phyloP scores from a whole-genome alignment of 2,888 invertebrate species.

The Eristalis tenax region DNA sequence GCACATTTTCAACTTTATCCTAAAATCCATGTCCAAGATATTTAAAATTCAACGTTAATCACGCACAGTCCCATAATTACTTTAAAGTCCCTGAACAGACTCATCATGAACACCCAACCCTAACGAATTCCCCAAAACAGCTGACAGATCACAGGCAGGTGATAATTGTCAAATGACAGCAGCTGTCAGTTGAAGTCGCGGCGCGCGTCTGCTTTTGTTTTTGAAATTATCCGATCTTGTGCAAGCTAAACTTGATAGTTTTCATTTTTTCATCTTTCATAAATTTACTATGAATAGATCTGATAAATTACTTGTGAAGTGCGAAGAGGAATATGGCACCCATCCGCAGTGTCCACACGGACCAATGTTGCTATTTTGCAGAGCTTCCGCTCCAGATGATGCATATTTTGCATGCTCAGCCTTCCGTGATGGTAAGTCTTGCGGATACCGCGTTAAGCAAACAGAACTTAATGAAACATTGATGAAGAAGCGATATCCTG shows the following conservation, averaged over 20 bases:
- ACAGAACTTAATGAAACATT: slow-evolving; percentile 71
- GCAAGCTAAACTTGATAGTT: not conserved
- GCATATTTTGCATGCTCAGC: slow-evolving; percentile 92
- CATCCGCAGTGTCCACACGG: slow-evolving; percentile 90
- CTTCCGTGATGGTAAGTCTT: slow-evolving; percentile 89
- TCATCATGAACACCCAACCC: too few relatives aligned
- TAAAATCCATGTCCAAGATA: too few relatives aligned
- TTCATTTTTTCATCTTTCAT: too few relatives aligned
- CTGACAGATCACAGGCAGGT: not conserved
- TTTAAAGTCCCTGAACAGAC: too few relatives aligned
- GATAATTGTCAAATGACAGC: not conserved
- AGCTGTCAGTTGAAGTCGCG: not conserved
- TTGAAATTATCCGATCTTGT: not conserved
- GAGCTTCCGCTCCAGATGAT: slow-evolving; percentile 57
- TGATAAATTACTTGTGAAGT: slow-evolving; percentile 73
- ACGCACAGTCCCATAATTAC: too few relatives aligned
- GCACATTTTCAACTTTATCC: too few relatives aligned
- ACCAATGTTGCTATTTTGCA: slow-evolving; percentile 88
- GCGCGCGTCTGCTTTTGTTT: not conserved
- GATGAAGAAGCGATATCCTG: slow-evolving; percentile 60
- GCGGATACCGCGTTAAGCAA: slow-evolving; percentile 85
- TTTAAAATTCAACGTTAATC: too few relatives aligned
- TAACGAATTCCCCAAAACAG: not conserved
- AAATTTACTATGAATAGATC: slow-evolving; percentile 6
- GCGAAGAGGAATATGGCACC: slow-evolving; percentile 83